Evolutionary conservation across 2,797 vertebrate genomes (phyloP).

Genomic region (Oreortyx pictus): DNA sequence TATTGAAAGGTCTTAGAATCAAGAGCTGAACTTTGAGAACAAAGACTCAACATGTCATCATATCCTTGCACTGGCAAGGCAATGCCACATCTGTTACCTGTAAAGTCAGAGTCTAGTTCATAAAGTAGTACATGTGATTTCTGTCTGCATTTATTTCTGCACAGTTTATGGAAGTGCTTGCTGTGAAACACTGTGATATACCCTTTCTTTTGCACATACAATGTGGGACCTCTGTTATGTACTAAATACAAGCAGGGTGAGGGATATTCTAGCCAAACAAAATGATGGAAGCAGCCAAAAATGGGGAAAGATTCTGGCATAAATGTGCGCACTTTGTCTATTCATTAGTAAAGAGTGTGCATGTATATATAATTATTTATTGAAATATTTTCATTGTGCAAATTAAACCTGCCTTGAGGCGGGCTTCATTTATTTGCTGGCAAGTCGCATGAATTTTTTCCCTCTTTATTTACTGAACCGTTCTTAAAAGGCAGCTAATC

Average conservation of each 20-base stretch:
- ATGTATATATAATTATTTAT: conserved; percentile 4
- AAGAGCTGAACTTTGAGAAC: conserved; percentile 33
- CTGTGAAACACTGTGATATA: background rate
- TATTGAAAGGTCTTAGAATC: conserved; percentile 42
- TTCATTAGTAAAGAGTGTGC: background rate
- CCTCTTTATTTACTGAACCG: conserved; percentile 6
- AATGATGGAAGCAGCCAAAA: conserved; percentile 29
- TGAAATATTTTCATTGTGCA: conserved; percentile 49
- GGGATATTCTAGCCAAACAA: conserved; percentile 14
- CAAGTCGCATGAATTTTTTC: conserved; percentile 35
- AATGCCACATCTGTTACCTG: conserved; percentile 20
- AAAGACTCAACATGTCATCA: conserved; percentile 3
- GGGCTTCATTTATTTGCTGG: conserved; percentile 38
- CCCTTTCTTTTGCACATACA: background rate
- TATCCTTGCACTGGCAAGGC: background rate
- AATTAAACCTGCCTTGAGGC: conserved; percentile 46
- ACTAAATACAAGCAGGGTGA: background rate
- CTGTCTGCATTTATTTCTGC: conserved; percentile 30
- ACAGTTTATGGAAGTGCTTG: background rate
- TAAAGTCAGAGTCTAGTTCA: conserved; percentile 11
- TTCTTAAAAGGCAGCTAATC: conserved; percentile 28
- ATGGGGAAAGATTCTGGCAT: conserved; percentile 4
- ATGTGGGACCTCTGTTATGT: background rate
- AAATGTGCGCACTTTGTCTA: background rate
- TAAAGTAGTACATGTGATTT: conserved; percentile 28